These are phyloP conservation scores for Pogonus chalceus DNA, from an alignment of 1,140 invertebrate species.

Conservation along the genomic window DNA sequence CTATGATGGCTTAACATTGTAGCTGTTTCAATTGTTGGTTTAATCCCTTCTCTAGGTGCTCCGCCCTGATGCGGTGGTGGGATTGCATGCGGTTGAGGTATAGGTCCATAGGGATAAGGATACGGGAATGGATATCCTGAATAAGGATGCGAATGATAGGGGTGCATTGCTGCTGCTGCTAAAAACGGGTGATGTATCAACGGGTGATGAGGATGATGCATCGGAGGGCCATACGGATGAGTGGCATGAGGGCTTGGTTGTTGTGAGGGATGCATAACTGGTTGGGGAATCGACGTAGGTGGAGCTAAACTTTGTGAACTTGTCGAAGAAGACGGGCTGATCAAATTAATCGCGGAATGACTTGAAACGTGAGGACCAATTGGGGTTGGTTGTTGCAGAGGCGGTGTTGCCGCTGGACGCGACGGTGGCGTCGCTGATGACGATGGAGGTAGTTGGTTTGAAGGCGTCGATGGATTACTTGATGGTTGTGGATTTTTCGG, in stretches of 20 bases:
- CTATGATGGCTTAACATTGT: conserved; percentile 58
- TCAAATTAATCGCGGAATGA: conserved; percentile 48
- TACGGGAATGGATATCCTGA: conserved; percentile 45
- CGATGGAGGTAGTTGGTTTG: not conserved
- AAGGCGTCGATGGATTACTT: conserved; percentile 1
- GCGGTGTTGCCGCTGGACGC: conserved; percentile 35
- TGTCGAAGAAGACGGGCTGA: conserved; percentile 45
- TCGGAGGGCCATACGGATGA: conserved; percentile 45
- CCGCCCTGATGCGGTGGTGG: conserved; percentile 52
- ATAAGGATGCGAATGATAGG: conserved; percentile 58
- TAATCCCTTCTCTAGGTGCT: conserved; percentile 32
- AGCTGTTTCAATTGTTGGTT: conserved; percentile 49
- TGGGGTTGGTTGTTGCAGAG: conserved; percentile 37
- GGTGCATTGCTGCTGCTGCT: conserved; percentile 49
- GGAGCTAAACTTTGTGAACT: conserved; percentile 22
- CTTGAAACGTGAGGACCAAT: too few relatives aligned
- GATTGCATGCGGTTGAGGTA: conserved; percentile 60
- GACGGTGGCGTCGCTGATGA: conserved; percentile 36
- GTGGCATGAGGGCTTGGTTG: conserved; percentile 54
- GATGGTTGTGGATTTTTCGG: conserved; percentile 22
- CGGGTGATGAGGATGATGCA: conserved; percentile 51
- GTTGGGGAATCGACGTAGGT: conserved; percentile 54
- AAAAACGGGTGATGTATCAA: conserved; percentile 58
- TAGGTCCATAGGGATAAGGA: conserved; percentile 58
- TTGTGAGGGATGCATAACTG: conserved; percentile 57